Conservation (phyloP, 2,113 vertebrate species). For the Percopsis transmontana region DNA sequence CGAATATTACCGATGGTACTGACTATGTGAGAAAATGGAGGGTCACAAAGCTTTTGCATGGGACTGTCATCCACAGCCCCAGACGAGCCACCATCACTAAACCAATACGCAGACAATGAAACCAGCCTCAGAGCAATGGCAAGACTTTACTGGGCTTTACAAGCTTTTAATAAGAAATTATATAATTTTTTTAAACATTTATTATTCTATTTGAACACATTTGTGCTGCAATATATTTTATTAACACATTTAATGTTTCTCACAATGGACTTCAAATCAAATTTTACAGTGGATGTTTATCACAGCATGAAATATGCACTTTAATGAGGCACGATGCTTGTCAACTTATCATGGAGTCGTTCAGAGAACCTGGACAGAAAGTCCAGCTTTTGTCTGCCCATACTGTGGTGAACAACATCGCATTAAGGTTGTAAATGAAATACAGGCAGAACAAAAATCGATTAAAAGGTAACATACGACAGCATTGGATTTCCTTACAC, state of each 20-base stretch:
- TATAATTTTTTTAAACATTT: too few relatives aligned
- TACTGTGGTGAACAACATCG: constrained; percentile 77
- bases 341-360: background rate
- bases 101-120: background rate
- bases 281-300: too few relatives aligned
- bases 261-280: too few relatives aligned
- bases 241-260: too few relatives aligned
- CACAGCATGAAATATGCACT: background rate
- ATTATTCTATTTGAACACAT: too few relatives aligned
- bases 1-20: constrained; percentile 8
- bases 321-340: background rate
- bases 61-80: background rate
- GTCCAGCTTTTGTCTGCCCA: constrained; percentile 32
- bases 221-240: too few relatives aligned
- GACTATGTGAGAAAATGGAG: constrained; percentile 45
- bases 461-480: constrained; percentile 81
- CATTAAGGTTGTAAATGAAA: constrained; percentile 85
- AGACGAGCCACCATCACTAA: background rate
- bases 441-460: constrained; percentile 80
- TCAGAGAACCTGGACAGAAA: background rate
- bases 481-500: constrained; percentile 79
- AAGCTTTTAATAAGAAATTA: too few relatives aligned
- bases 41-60: constrained; percentile 10
- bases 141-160: too few relatives aligned
- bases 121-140: too few relatives aligned